phyloP scores from a whole-genome alignment of 2,797 vertebrate genomes.

The Dendrocincla fuliginosa region DNA sequence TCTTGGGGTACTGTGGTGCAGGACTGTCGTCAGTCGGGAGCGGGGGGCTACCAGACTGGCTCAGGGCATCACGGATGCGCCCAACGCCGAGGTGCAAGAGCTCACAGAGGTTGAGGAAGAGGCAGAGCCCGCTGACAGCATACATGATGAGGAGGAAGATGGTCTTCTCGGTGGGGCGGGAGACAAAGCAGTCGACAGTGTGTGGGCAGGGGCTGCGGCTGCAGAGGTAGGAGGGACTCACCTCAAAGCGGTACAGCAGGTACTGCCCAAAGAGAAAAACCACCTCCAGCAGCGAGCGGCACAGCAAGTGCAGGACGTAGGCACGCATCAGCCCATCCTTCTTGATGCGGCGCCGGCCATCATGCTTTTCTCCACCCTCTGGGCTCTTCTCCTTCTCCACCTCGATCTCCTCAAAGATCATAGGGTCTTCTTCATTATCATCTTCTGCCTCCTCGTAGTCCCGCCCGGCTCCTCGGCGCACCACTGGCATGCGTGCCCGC shows the following conservation, averaged over 20 bases:
- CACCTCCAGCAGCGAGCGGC: constrained; percentile 81
- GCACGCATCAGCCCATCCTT: constrained; percentile 89
- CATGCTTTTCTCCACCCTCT: constrained; percentile 31
- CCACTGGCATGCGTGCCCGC: constrained; percentile 74
- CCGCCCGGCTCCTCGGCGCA: constrained; percentile 76
- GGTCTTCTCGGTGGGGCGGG: constrained; percentile 90
- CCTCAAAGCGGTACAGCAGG: constrained; percentile 84
- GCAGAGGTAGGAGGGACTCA: constrained; percentile 84
- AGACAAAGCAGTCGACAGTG: constrained; percentile 89
- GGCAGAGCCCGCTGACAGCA: constrained; percentile 84
- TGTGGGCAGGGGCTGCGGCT: constrained; percentile 85
- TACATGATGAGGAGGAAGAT: constrained; percentile 91
- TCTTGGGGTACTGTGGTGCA: constrained; percentile 67
- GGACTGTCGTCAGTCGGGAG: background rate
- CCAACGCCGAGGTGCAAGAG: constrained; percentile 85
- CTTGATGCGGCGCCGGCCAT: constrained; percentile 85
- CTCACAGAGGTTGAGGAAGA: constrained; percentile 84
- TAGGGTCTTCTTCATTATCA: constrained; percentile 88
- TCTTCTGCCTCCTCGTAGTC: constrained; percentile 88
- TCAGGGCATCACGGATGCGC: constrained; percentile 80
- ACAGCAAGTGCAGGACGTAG: constrained; percentile 85
- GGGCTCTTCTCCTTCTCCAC: constrained; percentile 78
- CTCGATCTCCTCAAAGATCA: constrained; percentile 86
- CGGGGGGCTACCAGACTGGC: background rate
- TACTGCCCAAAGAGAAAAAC: constrained; percentile 89